Evolutionary conservation across 2,888 invertebrate genomes (phyloP), one percentile per base, ranked within the genome.

Genomic region (Napeogenes sylphis): DNA sequence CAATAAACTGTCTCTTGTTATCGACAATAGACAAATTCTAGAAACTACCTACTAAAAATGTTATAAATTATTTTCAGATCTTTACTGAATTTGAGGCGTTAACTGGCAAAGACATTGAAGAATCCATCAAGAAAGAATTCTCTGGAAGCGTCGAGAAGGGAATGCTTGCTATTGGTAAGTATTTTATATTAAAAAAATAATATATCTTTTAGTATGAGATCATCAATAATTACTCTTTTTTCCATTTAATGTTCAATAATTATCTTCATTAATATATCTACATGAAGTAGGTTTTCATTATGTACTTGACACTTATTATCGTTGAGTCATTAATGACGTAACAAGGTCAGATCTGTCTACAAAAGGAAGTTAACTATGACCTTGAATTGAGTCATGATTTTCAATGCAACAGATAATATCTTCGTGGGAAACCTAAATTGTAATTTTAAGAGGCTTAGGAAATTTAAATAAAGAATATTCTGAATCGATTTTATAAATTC

Each of bases 131-230:
- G 86, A 94, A 94, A 71, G 97, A 97, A 85, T 97, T 97, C 89
- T 96, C 97, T 68, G 97, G 97, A 71, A 94, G 94, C 77, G 91
- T 97, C 61, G 94, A 97, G 82, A 95, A 95, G 81, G 97, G 97
- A 73, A 93, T 97, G 81, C 92, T 97, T 66, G 96, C 96, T 77
- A 96, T 97, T 75, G 96, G 97, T 97, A 87, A 91, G 91, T 84
- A 57, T 46, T 55, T 33, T 45, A 10, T 4, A 51, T 3, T 21
- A 10, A 51, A 30, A 21, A 21, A 21, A 21, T 21, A 1, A 21
- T 21, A 35, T 6, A n/a, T 13, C 5, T 33, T 35, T 33, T 8
- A n/a, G 12, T 35, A 55, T 33, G 6, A 35, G 35, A 33, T 13
- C 12, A 55, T 42, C 38, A 32, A 30, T 42, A 56, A 33, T 14